Base-by-base conservation (phyloP, 2,797 vertebrate species). In the Enteromius unitaeniatus region DNA sequence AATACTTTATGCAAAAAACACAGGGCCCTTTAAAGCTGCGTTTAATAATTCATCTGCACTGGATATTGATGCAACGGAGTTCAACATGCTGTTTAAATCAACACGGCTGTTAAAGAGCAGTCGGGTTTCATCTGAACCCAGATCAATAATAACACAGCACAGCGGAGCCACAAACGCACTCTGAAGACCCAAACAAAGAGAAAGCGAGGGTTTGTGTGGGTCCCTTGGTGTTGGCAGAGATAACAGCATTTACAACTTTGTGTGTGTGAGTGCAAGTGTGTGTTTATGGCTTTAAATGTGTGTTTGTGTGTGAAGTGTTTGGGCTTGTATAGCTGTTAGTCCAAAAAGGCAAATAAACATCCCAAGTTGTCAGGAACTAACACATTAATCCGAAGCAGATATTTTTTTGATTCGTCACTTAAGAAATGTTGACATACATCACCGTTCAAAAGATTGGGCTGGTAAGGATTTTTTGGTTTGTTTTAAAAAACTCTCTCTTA, bases 1-100 rank as follows among this genome's bases (percentile, higher is more conserved):
- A 86, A 65, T 51, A 45, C 45, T 80, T 85, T 47, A 84, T 84
- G 73, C 77, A 79, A 84, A 42, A 86, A 83, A 79, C 79, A 77
- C 74, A 69, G 28, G 13, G 45, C 42, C 62, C 64, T 70, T 73
- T 77, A 86, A 89, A 81, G 70, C 85, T 81, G 85, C 60, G 42
- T 86, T 90, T 89, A 88, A 90, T 88, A 87, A 90, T 89, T 89
- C 84, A 89, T 85, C 83, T 47, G 55, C 60, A 42, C 82, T 89
- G 86, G 83, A 87, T 86, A 84, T 87, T 74, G 84, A 89, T 82
- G 86, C 86, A 84, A 88, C 55, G 31, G 60, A 78, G 77, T 81
- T 82, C 58, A 89, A 85, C 84, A 88, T 87, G 84, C 83, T 84
- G 85, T 86, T 90, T 83, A 84, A 89, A 89, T 89, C 87, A 87